phyloP scores from a whole-genome alignment of 2,888 invertebrate genomes.

The Ptychoptera contaminata region DNA sequence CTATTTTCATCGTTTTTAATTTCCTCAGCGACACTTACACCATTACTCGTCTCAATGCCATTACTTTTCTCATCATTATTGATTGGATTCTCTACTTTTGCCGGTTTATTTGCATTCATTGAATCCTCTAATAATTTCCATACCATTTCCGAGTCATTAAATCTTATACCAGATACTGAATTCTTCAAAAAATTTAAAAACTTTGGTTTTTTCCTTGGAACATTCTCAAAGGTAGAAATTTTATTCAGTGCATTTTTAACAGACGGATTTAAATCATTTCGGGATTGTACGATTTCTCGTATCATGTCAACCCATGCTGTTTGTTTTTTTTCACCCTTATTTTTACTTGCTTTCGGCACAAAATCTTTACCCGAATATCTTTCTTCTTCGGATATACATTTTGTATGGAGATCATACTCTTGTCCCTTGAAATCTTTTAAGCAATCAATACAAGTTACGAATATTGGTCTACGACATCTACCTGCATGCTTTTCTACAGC shows the following conservation, averaged over 20 bases:
- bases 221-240: slow-evolving; percentile 57
- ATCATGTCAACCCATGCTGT: slow-evolving; percentile 49
- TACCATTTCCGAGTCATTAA: no score
- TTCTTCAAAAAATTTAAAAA: slow-evolving; percentile 63
- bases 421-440: slow-evolving; percentile 72
- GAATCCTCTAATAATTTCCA: no score
- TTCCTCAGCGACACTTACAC: no score
- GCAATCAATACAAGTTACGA: slow-evolving; percentile 85
- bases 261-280: slow-evolving; percentile 27
- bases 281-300: slow-evolving; percentile 22
- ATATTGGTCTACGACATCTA: slow-evolving; percentile 50
- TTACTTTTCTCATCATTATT: no score
- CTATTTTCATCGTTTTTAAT: no score
- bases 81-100: no score
- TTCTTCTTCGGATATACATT: slow-evolving; percentile 74
- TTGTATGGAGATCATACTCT: slow-evolving; percentile 61
- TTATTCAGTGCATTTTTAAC: slow-evolving; percentile 46
- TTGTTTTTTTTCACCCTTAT: slow-evolving; percentile 79
- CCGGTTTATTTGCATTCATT: no score
- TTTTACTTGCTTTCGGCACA: slow-evolving; percentile 46
- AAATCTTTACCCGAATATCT: slow-evolving; percentile 77
- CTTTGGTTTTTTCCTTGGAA: slow-evolving; percentile 72
- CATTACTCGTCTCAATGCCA: no score
- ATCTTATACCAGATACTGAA: slow-evolving; percentile 8
- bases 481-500: slow-evolving; percentile 76